These are phyloP conservation scores for Penelope pileata DNA, from an alignment of 2,113 vertebrate species.

Conservation along the genomic window DNA sequence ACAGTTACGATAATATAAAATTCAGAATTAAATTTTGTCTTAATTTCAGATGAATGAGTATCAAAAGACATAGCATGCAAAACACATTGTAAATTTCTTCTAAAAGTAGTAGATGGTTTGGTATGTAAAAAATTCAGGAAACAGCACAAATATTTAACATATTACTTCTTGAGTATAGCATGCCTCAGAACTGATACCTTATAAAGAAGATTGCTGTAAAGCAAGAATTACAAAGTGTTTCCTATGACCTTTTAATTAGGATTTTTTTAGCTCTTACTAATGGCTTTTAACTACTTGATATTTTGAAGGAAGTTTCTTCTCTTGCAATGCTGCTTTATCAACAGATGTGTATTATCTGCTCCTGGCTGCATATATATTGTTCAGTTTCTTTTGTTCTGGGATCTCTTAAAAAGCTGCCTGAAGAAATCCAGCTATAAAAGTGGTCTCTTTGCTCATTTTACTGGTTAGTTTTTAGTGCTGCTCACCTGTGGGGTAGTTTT, in stretches of 20 bases:
- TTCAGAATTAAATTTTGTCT: conserved; percentile 39
- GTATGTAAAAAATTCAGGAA: conserved; percentile 30
- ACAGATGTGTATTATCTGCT: neutral
- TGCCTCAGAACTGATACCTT: conserved; percentile 55
- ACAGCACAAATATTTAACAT: conserved; percentile 44
- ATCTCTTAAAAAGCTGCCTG: conserved; percentile 54
- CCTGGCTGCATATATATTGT: neutral
- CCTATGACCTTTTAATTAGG: neutral
- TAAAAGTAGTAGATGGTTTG: neutral
- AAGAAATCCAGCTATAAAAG: conserved; percentile 30
- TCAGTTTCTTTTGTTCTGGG: conserved; percentile 13
- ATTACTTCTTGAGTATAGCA: conserved; percentile 44
- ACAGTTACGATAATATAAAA: conserved; percentile 43
- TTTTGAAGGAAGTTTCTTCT: conserved; percentile 11
- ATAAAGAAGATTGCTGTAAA: conserved; percentile 64
- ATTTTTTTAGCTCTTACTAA: neutral
- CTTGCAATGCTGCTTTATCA: conserved; percentile 21
- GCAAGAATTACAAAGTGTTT: conserved; percentile 29
- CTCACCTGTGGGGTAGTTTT: neutral
- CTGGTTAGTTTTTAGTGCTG: neutral
- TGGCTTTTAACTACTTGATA: neutral
- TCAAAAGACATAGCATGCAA: neutral
- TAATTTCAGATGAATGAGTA: conserved; percentile 31
- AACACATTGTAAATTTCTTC: neutral
- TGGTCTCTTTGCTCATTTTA: neutral